phyloP scores from a whole-genome alignment of 2,888 invertebrate genomes.

The Microctonus hyperodae region DNA sequence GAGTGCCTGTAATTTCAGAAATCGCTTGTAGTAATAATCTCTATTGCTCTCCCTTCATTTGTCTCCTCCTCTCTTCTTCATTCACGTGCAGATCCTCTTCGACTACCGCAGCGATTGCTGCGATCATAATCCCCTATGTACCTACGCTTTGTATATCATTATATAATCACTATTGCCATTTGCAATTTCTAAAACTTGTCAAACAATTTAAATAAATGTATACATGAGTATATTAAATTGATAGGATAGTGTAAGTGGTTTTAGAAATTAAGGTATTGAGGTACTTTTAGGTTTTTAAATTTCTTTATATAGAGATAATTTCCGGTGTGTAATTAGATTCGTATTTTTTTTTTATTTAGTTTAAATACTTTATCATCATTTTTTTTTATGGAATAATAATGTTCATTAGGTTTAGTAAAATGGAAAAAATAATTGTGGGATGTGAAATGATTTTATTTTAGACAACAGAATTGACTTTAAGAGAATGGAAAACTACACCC shows the following conservation, averaged over 20 bases:
- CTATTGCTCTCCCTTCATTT: conserved; percentile 5
- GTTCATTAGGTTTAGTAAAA: neutral
- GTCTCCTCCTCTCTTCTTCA: conserved; percentile 6
- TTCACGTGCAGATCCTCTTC: neutral
- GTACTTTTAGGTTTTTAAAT: no score
- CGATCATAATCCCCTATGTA: neutral
- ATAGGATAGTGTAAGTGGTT: no score
- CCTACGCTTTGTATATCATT: neutral
- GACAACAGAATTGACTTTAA: no score
- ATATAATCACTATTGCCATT: neutral
- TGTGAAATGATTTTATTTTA: no score
- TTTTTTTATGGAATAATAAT: no score
- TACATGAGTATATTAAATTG: no score
- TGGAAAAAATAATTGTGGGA: no score
- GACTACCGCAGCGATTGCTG: conserved; percentile 17
- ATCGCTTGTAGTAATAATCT: conserved; percentile 34
- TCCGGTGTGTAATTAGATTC: neutral
- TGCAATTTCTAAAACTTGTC: neutral
- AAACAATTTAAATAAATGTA: no score
- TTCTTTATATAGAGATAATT: neutral
- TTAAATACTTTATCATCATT: no score
- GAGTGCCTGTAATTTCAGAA: conserved; percentile 36
- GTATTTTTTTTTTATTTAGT: no score
- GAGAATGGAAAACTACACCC: no score
- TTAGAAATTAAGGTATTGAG: no score